Percentiles rank a stretch among this genome's conserved stretches.
Conservation (phyloP, 1,140 invertebrate genomes). For the Papilio dardanus region DNA sequence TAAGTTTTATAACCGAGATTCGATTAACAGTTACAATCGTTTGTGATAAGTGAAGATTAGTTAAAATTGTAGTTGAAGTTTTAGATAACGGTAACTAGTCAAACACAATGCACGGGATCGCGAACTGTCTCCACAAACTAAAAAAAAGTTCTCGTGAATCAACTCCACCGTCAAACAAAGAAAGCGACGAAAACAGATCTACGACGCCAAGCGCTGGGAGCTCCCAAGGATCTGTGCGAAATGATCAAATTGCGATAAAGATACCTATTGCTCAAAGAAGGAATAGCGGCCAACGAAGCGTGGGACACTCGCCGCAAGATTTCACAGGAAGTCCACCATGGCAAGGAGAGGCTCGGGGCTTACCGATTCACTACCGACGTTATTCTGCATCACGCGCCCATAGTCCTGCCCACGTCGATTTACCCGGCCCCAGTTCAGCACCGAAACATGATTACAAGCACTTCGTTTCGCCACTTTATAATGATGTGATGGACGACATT, state of each 20-base stretch:
- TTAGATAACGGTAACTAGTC: constrained; percentile 31
- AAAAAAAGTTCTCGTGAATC: constrained; percentile 56
- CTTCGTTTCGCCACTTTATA: constrained; percentile 70
- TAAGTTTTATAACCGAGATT: constrained; percentile 40
- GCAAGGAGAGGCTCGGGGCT: constrained; percentile 4
- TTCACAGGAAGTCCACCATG: constrained; percentile 18
- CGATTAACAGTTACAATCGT: constrained; percentile 32
- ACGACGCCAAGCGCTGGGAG: constrained; percentile 61
- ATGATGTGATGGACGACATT: constrained; percentile 79
- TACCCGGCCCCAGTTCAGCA: constrained; percentile 57
- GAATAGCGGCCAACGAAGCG: constrained; percentile 55
- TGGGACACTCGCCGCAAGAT: constrained; percentile 49
- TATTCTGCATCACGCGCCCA: background rate
- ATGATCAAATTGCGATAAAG: constrained; percentile 43
- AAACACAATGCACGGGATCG: constrained; percentile 63
- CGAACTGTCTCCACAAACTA: constrained; percentile 70
- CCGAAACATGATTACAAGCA: constrained; percentile 65
- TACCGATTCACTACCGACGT: background rate
- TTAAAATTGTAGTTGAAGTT: background rate
- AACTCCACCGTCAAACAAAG: constrained; percentile 60
- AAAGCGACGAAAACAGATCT: constrained; percentile 61
- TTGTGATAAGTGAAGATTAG: constrained; percentile 11
- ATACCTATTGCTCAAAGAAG: constrained; percentile 43
- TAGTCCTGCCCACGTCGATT: constrained; percentile 50
- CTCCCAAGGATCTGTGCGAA: constrained; percentile 47